A percentile compares a stretch with the other conserved stretches of the same genome.
phyloP scores from a whole-genome alignment of 2,797 vertebrate genomes.

The Hippopotamyrus pictus region DNA sequence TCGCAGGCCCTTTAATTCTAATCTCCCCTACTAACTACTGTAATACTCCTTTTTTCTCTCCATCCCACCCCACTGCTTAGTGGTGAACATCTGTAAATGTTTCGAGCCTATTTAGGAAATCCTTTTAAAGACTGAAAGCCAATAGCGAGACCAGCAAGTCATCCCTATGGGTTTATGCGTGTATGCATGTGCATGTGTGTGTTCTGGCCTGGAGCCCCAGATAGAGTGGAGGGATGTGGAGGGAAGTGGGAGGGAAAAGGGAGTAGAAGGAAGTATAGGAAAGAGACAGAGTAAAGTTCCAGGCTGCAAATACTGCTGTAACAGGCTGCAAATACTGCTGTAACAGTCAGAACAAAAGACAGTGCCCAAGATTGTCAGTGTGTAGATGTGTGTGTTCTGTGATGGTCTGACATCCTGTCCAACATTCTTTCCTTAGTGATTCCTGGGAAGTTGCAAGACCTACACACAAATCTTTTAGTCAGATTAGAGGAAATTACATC shows the following conservation, averaged over 20 bases:
- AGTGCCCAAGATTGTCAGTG: background rate
- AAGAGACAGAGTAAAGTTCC: background rate
- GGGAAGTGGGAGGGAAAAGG: background rate
- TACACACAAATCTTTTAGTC: background rate
- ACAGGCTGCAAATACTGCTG: background rate
- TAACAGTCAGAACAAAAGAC: background rate
- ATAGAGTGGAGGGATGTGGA: background rate
- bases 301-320: background rate
- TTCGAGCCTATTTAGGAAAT: constrained; percentile 16
- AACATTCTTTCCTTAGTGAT: background rate
- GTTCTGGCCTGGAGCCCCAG: background rate
- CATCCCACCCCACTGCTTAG: background rate
- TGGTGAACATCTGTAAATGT: background rate
- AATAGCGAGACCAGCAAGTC: background rate
- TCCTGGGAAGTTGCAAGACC: background rate
- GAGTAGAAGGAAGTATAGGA: background rate
- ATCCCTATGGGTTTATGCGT: background rate
- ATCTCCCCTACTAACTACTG: background rate
- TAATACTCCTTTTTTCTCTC: background rate
- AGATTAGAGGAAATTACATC: background rate
- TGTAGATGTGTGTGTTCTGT: background rate
- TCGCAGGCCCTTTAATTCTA: background rate
- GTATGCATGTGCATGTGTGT: background rate
- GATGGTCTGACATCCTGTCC: background rate
- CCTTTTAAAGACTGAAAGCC: background rate